Evolutionary conservation across 2,797 vertebrate species (phyloP), one percentile per base, ranked within the genome.

Genomic region (Paramormyrops hopkinsi): DNA sequence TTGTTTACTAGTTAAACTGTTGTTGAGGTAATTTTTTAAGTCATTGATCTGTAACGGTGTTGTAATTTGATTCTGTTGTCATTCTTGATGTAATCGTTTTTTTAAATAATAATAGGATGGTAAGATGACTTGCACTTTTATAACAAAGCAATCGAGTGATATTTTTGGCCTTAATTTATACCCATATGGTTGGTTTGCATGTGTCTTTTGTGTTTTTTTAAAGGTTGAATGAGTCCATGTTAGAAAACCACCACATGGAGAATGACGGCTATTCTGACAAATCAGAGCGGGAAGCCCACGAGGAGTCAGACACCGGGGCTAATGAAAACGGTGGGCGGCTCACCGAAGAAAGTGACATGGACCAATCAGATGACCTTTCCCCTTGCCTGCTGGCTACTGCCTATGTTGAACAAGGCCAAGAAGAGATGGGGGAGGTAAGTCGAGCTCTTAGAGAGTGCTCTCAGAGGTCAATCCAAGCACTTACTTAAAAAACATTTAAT

Each of bases 211-310:
- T 87, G 22, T 87, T 54, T 56, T 86, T 17, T n/a, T 87, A 87
- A 90, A 99, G 98, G 89, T 93, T 98, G 95, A 97, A 97, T 83
- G 97, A 98, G 86, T 94, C 95, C 0, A 92, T 94, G 85, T 56
- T 87, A 90, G 96, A 96, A 90, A 97, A 95, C 92, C 95, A 95
- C 91, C 96, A 96, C 91, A 95, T 97, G 95, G 98, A 99, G 94
- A 97, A 97, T 0, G 99, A 99, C 0, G 96, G 96, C 6, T 97
- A 97, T 92, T 99, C 98, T 0, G 97, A 99, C 96, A 99, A 98
- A 93, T 99, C 97, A 0, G 98, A 99, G 93, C 95, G 96, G 9
- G 98, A 99, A 91, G 96, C 94, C 0, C 87, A 96, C 0, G 98
- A 98, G n/a, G 98, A 98, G 92, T 99, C 97, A 0, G 97, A 98